A percentile compares a stretch with the other conserved stretches of the same genome.
Evolutionary conservation across 1,140 invertebrate species (phyloP).

Genomic region (Chironomus tepperi): DNA sequence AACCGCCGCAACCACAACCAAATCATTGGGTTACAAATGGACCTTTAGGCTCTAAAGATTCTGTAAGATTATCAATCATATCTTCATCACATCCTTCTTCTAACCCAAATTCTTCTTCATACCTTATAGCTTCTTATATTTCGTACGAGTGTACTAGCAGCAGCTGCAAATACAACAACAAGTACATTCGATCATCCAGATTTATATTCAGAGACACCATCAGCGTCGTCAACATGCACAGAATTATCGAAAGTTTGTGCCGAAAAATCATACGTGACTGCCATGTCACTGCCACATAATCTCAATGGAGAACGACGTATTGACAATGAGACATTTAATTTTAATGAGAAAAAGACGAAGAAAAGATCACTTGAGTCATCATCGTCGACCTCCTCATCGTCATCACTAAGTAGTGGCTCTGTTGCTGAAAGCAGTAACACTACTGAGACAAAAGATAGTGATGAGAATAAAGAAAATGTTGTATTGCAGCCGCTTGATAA

Average conservation of each 20-base stretch:
- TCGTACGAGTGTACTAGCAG: constrained; percentile 32
- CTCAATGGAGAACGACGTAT: background rate
- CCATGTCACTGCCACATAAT: constrained; percentile 19
- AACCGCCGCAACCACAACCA: constrained; percentile 29
- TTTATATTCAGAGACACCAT: constrained; percentile 16
- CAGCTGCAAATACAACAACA: background rate
- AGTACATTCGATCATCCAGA: constrained; percentile 10
- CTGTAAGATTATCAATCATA: constrained; percentile 27
- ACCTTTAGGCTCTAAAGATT: constrained; percentile 35
- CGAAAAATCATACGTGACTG: constrained; percentile 18
- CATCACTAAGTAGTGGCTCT: constrained; percentile 16
- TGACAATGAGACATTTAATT: constrained; percentile 16
- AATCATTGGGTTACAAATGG: constrained; percentile 37
- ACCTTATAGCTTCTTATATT: constrained; percentile 30
- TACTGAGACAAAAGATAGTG: constrained; percentile 30
- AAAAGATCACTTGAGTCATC: constrained; percentile 29
- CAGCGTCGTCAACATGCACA: background rate
- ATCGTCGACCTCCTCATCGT: constrained; percentile 30
- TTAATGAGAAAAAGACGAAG: constrained; percentile 23
- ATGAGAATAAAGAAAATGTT: constrained; percentile 32
- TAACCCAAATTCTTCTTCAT: background rate
- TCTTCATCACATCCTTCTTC: background rate
- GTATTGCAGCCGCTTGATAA: constrained; percentile 38
- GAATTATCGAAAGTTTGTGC: constrained; percentile 17
- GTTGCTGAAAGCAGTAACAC: constrained; percentile 26